Evolutionary conservation across 2,797 vertebrate species (phyloP).

Genomic region (Peromyscus nudipes): DNA sequence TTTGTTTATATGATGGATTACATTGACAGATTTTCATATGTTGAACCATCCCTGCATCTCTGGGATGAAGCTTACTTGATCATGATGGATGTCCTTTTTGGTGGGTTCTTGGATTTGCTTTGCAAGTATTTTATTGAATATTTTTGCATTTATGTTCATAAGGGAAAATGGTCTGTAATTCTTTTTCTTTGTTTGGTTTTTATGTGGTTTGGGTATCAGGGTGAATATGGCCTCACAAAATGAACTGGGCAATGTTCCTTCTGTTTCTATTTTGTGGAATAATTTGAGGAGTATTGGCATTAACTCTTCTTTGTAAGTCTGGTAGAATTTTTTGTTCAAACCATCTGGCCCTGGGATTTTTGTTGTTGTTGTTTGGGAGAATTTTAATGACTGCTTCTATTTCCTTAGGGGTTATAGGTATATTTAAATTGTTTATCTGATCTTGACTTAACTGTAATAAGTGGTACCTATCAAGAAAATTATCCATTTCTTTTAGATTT

Average conservation of each 20-base stretch:
- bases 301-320: neutral
- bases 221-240: neutral
- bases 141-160: neutral
- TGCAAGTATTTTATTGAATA: neutral
- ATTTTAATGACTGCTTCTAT: neutral
- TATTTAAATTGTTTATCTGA: neutral
- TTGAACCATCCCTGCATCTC: neutral
- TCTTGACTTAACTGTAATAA: neutral
- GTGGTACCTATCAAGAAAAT: neutral
- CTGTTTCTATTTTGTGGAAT: neutral
- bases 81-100: neutral
- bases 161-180: neutral
- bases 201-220: neutral
- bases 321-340: neutral
- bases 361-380: neutral
- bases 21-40: neutral
- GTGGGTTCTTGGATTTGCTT: neutral
- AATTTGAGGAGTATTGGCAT: neutral
- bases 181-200: neutral
- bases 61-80: neutral
- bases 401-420: neutral
- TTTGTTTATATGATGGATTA: neutral
- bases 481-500: neutral
- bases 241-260: neutral
- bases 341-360: neutral